Evolutionary conservation across 2,797 vertebrate genomes (phyloP), one percentile per base, ranked within the genome.

Genomic region (Bryconaethiops microstoma): DNA sequence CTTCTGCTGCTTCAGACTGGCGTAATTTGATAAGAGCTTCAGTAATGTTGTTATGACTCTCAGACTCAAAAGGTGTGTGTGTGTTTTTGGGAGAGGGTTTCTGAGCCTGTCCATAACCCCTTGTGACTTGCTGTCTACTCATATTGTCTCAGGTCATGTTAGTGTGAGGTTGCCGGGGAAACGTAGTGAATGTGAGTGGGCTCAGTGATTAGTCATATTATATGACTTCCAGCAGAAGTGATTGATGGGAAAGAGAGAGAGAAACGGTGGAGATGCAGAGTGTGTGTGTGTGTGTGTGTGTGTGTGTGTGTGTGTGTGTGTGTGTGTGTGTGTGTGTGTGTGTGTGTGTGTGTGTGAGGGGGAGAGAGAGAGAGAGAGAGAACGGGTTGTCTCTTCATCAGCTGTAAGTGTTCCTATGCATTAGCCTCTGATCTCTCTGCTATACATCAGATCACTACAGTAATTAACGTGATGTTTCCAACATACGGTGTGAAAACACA

Each of bases 11-110:
- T 68, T 78, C 69, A 76, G 70, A 80, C 62, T 69, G 64, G 62
- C 8, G 39, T 83, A 83, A 84, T 86, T 39, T 76, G 48, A 83
- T 82, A 78, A 83, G 68, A 63, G 72, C 17, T 50, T 54, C 21
- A 50, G 74, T 83, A 81, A 77, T 65, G 12, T 25, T 74, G 65
- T 83, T 79, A 81, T 48, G 42, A 19, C 23, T 19, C 13, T 10
- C 74, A 14, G 29, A 59, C 17, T 19, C 42, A 50, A 59, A 71
- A 60, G n/a, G 40, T 77, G 76, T 69, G 16, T 57, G 42, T 13
- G 19, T 25, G 25, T 76, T 19, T 25, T 65, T 72, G 54, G 13
- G 48, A 19, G 40, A 5, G 50, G 39, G 14, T 42, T 23, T 63
- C 5, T 40, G 29, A 63, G 60, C 23, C 7, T 64, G 19, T 50